Evolutionary conservation across 2,797 vertebrate genomes (phyloP), one percentile per base, ranked within the genome.

Genomic region (Phoxinus dragarum): DNA sequence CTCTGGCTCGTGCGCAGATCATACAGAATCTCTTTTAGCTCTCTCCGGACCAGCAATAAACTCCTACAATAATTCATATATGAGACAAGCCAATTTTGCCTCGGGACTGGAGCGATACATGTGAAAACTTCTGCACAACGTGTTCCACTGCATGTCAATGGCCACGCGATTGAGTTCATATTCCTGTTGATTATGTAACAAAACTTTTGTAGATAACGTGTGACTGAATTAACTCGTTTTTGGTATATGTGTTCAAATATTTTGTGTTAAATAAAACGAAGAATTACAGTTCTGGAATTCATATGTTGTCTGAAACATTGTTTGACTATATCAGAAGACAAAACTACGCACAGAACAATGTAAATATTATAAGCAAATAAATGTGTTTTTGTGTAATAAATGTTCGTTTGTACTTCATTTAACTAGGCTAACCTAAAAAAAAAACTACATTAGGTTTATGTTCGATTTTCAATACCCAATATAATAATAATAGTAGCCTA

Each of bases 51-150:
- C 96, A 5, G 86, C 90, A 73, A 93, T 96, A 91, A 96, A 95
- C 94, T 95, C 96, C 0, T 95, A 96, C 82, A 96, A 96, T 90
- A 97, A 96, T 64, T 86, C 94, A 17, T 99, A 98, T 91, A 94
- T 97, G 95, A 94, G 97, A 86, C 98, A 96, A 82, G 92, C 96
- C 67, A 96, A 94, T 90, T 99, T 97, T 89, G 90, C 96, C 0
- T 84, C 97, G 0, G 96, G 97, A 52, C 89, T 99, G 68, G 98
- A 99, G 90, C 94, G 97, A 36, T 99, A 98, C 88, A 95, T 99
- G 97, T 99, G 92, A 95, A 31, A 72, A 44, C 38, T 56, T 67
- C 52, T 86, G 66, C 77, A 38, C 38, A 27, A 23, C 16, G 21
- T 27, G 75, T 84, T 88, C 91, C 91, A 91, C 90, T 92, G 88